phyloP scores from a whole-genome alignment of 2,113 vertebrate species.

The Oxyruncus cristatus region DNA sequence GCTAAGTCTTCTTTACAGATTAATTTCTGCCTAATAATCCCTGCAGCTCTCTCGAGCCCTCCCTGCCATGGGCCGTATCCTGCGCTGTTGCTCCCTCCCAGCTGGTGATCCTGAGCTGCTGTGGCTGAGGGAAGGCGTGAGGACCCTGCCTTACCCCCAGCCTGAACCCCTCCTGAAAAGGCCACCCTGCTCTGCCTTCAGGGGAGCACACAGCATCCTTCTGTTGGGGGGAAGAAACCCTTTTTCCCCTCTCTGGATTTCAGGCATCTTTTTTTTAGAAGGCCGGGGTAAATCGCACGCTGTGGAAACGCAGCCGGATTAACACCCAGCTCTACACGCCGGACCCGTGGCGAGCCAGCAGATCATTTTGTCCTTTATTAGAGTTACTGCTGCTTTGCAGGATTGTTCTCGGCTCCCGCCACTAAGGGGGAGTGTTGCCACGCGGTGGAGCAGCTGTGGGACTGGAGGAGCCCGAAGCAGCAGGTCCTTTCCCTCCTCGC shows the following conservation, averaged over 20 bases:
- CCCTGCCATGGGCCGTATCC: rapidly evolving
- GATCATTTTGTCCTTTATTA: neutral
- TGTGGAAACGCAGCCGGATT: neutral
- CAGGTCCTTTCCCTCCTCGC: rapidly evolving
- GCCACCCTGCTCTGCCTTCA: neutral
- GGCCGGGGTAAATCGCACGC: rapidly evolving
- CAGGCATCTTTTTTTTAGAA: neutral
- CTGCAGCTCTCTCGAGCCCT: neutral
- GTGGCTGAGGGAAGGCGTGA: neutral
- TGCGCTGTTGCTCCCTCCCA: rapidly evolving
- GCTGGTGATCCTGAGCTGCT: rapidly evolving
- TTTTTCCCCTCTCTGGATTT: neutral
- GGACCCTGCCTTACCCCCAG: neutral
- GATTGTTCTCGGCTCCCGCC: neutral
- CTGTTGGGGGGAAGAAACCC: rapidly evolving
- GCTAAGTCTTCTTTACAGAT: constrained; percentile 11
- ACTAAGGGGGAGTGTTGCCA: constrained; percentile 38
- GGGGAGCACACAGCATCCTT: neutral
- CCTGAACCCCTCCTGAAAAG: neutral
- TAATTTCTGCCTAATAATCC: neutral
- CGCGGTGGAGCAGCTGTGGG: neutral
- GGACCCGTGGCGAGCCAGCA: neutral
- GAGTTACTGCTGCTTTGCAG: neutral
- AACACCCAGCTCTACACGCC: rapidly evolving
- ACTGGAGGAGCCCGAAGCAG: rapidly evolving